Percentiles rank a stretch among this genome's conserved stretches.
Evolutionary conservation across 2,797 vertebrate species (phyloP).

Genomic region (Aldrovandia affinis): DNA sequence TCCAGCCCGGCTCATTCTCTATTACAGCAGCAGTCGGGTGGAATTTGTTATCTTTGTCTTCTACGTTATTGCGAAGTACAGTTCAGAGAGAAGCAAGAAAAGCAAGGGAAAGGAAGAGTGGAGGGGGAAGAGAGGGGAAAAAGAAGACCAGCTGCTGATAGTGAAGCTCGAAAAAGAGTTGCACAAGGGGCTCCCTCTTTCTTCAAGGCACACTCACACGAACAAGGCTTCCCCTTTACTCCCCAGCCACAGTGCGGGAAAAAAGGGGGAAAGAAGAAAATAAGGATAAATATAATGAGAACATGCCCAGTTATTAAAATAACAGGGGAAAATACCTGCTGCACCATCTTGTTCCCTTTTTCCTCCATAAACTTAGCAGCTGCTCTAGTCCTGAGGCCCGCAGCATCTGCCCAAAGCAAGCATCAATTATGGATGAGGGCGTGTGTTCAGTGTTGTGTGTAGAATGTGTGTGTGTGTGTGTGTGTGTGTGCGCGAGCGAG

Average conservation of each 20-base stretch:
- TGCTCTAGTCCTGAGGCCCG: constrained; percentile 77
- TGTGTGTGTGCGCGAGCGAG: constrained; percentile 54
- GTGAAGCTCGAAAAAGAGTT: constrained; percentile 45
- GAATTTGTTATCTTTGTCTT: not conserved
- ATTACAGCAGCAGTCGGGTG: not conserved
- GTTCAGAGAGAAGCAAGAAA: constrained; percentile 22
- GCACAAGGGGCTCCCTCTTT: constrained; percentile 50
- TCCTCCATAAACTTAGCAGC: constrained; percentile 84
- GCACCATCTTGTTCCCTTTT: constrained; percentile 82
- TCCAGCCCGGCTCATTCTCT: constrained; percentile 8
- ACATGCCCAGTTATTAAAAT: constrained; percentile 60
- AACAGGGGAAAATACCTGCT: constrained; percentile 79
- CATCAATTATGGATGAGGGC: constrained; percentile 75
- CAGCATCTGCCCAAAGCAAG: constrained; percentile 82
- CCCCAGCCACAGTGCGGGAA: constrained; percentile 49
- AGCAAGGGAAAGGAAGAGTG: constrained; percentile 17
- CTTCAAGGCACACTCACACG: constrained; percentile 37
- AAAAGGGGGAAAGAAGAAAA: constrained; percentile 27
- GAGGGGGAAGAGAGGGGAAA: constrained; percentile 25
- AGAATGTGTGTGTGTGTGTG: constrained; percentile 55
- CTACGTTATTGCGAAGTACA: not conserved
- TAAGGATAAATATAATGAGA: constrained; percentile 52
- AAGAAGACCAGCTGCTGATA: constrained; percentile 50
- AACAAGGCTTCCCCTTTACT: constrained; percentile 36
- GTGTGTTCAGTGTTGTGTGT: constrained; percentile 43